Percentiles rank a stretch among this genome's conserved stretches.
Evolutionary conservation across 2,888 invertebrate species (phyloP).

Genomic region (Cryptus viduatorius): DNA sequence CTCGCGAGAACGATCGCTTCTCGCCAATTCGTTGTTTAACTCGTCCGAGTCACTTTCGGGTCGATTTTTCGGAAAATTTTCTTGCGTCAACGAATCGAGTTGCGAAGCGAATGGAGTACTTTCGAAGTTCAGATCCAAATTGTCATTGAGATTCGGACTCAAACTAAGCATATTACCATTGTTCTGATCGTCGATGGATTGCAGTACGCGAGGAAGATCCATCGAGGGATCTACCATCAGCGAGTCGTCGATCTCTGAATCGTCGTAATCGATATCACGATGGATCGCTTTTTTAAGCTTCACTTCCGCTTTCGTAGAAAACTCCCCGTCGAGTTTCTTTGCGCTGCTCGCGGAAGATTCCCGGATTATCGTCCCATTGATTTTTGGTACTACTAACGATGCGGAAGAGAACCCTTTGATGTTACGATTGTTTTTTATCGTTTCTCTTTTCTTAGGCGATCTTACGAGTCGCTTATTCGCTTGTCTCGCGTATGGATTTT

Average conservation of each 20-base stretch:
- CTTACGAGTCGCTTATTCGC: not conserved
- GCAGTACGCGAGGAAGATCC: slow-evolving; percentile 51
- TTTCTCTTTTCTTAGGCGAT: not conserved
- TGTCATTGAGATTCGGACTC: slow-evolving; percentile 39
- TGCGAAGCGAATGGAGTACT: slow-evolving; percentile 3
- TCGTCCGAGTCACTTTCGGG: not conserved
- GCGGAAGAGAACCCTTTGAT: not conserved
- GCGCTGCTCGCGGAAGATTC: not conserved
- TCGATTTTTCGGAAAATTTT: not conserved
- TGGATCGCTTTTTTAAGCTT: not conserved
- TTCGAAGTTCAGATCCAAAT: slow-evolving; percentile 41
- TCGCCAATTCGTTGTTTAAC: not conserved
- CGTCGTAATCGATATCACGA: slow-evolving; percentile 38
- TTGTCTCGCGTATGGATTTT: not conserved
- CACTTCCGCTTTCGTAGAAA: not conserved
- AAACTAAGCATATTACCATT: not conserved
- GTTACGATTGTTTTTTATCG: not conserved
- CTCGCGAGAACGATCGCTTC: not conserved
- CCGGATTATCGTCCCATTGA: not conserved
- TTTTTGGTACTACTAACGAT: not conserved
- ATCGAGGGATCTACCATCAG: slow-evolving; percentile 59
- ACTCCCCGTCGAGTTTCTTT: not conserved
- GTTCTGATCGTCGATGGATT: slow-evolving; percentile 23
- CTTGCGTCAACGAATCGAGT: slow-evolving; percentile 6
- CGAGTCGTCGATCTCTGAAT: slow-evolving; percentile 56